Conservation (phyloP, 2,888 invertebrate genomes). For the Andrena trimmerana region DNA sequence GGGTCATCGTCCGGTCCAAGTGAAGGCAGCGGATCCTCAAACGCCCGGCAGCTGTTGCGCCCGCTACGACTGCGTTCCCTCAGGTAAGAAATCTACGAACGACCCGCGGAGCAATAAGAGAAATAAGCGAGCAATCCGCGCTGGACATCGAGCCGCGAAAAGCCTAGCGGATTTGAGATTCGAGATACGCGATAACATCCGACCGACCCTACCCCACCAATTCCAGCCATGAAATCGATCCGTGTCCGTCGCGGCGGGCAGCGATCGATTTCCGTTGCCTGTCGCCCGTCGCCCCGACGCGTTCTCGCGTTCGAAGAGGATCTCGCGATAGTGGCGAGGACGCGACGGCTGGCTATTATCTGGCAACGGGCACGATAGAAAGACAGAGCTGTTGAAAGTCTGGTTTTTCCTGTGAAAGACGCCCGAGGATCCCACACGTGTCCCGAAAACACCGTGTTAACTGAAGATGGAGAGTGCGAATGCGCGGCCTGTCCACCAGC, state of each 20-base stretch:
- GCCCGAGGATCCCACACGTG: constrained; percentile 65
- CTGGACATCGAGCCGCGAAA: neutral
- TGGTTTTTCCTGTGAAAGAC: constrained; percentile 25
- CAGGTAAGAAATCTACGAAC: constrained; percentile 61
- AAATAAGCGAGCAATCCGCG: too few species aligned
- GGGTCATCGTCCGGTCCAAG: constrained; percentile 75
- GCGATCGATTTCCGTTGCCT: neutral
- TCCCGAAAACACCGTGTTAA: constrained; percentile 79
- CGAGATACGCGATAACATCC: neutral
- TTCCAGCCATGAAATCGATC: neutral
- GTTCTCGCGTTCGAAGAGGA: neutral
- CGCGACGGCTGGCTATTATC: constrained; percentile 1
- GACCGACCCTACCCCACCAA: neutral
- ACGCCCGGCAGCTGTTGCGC: constrained; percentile 81
- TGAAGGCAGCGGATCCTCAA: constrained; percentile 73
- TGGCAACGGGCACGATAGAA: constrained; percentile 3
- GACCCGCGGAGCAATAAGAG: too few species aligned
- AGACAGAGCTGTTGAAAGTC: constrained; percentile 11
- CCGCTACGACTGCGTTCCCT: constrained; percentile 77
- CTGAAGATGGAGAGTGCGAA: constrained; percentile 79
- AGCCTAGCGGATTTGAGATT: neutral
- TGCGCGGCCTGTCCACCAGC: constrained; percentile 78
- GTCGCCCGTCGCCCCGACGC: neutral
- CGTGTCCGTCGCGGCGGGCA: neutral
- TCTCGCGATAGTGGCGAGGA: neutral